A percentile compares a stretch with the other conserved stretches of the same genome.
These are phyloP conservation scores for Beroe forskalii DNA, from an alignment of 37 sponge, comb jelly and placozoan species.

Conservation along the genomic window DNA sequence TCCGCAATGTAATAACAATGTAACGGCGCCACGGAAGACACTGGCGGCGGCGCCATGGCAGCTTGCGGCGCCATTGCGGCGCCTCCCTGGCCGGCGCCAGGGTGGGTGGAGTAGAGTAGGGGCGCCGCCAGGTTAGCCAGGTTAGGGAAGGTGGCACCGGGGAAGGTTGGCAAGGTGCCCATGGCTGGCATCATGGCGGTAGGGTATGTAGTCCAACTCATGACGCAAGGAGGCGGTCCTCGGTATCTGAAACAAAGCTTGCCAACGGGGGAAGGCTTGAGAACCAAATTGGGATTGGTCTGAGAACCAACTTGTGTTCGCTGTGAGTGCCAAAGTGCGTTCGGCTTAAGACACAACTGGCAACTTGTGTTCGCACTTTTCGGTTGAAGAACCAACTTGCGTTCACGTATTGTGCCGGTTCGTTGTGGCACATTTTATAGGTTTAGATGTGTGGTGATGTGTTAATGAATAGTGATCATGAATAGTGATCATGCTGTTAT, in stretches of 20 bases:
- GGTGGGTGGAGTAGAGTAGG: conserved; percentile 10
- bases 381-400: too few species aligned
- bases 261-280: too few species aligned
- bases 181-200: conserved; percentile 2
- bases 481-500: too few species aligned
- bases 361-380: too few species aligned
- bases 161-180: background rate
- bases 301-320: too few species aligned
- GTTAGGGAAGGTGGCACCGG: conserved; percentile 7
- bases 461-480: too few species aligned
- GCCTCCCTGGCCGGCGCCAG: background rate
- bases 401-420: too few species aligned
- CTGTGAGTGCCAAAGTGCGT: too few species aligned
- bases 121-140: conserved; percentile 33
- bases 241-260: background rate
- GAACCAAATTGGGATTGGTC: too few species aligned
- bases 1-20: conserved; percentile 21
- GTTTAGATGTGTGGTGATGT: too few species aligned
- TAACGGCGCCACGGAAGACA: background rate
- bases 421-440: too few species aligned
- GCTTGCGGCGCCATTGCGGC: background rate
- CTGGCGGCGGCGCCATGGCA: background rate
- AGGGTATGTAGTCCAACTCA: conserved; percentile 13
- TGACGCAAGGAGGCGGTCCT: background rate
- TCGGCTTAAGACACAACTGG: too few species aligned